Evolutionary conservation across 2,797 vertebrate genomes (phyloP).

Genomic region (Poeciliopsis paucimaculata): DNA sequence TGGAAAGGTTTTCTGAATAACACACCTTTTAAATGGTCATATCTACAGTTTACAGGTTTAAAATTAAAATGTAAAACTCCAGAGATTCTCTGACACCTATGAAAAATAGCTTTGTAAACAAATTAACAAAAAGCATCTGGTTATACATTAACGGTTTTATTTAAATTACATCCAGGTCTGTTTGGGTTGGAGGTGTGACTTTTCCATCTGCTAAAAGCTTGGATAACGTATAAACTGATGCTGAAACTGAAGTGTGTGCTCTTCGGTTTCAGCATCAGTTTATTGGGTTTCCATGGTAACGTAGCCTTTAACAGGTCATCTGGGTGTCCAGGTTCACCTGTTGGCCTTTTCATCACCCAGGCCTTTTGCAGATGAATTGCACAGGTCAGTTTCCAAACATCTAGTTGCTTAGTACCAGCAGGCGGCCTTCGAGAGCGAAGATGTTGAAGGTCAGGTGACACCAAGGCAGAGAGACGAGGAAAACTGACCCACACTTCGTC

Average conservation of each 20-base stretch:
- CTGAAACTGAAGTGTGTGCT: not conserved
- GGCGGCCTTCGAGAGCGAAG: conserved; percentile 8
- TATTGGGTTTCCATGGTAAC: not conserved
- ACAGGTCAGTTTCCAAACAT: conserved; percentile 51
- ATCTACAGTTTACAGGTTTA: not conserved
- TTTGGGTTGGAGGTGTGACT: not conserved
- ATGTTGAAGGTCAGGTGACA: conserved; percentile 20
- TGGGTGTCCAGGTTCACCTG: conserved; percentile 12
- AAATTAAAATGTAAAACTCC: not conserved
- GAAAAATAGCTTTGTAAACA: not conserved
- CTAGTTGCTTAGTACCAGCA: conserved; percentile 28
- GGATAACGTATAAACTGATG: not conserved
- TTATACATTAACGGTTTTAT: not conserved
- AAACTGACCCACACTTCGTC: not conserved
- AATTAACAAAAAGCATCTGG: not conserved
- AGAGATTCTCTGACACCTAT: not conserved
- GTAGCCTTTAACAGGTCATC: not conserved
- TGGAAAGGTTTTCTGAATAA: not conserved
- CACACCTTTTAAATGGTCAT: not conserved
- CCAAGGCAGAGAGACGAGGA: conserved; percentile 11
- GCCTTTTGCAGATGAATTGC: conserved; percentile 39
- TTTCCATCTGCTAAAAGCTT: not conserved
- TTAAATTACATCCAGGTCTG: not conserved
- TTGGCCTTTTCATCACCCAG: conserved; percentile 35
- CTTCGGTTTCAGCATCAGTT: too few species aligned